phyloP scores from a whole-genome alignment of 2,888 invertebrate species.

The Pilophorus perplexus region DNA sequence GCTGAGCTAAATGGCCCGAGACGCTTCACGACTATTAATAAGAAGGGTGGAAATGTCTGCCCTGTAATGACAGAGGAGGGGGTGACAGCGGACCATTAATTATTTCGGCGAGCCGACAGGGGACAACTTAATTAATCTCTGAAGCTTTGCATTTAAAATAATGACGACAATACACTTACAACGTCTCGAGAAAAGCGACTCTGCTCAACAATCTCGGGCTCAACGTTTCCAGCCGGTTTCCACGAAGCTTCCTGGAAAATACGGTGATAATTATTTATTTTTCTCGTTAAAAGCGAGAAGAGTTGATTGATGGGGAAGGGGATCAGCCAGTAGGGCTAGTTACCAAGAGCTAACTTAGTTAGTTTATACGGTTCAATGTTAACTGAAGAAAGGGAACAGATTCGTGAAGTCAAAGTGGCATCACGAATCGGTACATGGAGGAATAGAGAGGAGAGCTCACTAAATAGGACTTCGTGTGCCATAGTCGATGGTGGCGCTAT shows the following conservation, averaged over 20 bases:
- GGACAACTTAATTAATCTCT: conserved; percentile 37
- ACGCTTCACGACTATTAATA: conserved; percentile 3
- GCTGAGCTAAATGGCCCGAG: conserved; percentile 8
- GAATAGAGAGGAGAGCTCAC: no score
- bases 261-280: neutral
- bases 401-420: no score
- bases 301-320: no score
- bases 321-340: no score
- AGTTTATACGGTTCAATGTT: no score
- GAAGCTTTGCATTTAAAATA: conserved; percentile 25
- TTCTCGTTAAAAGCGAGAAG: no score
- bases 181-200: conserved; percentile 63
- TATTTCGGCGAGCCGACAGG: conserved; percentile 21
- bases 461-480: no score
- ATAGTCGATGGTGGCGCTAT: no score
- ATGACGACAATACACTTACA: conserved; percentile 51
- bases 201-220: conserved; percentile 59
- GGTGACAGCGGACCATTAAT: conserved; percentile 14
- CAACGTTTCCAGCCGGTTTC: conserved; percentile 64
- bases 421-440: no score
- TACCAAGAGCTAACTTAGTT: no score
- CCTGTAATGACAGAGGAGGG: no score
- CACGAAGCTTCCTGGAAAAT: conserved; percentile 61
- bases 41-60: conserved; percentile 2
- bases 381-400: no score